Evolutionary conservation across 2,113 vertebrate species (phyloP).

Genomic region (Dasypus novemcinctus): DNA sequence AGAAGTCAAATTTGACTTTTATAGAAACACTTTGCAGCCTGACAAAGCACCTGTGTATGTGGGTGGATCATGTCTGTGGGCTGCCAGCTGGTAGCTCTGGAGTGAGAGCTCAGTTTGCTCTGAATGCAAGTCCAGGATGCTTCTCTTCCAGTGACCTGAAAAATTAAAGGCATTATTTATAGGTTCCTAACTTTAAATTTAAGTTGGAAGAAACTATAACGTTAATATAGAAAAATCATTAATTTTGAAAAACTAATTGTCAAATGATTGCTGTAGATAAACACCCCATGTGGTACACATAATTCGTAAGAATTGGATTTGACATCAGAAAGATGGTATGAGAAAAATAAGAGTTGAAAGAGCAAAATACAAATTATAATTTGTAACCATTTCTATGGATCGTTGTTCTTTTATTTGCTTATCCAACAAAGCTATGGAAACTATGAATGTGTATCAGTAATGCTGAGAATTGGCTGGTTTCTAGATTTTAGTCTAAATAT

Average conservation of each 20-base stretch:
- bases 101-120: neutral
- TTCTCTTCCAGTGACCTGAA: neutral
- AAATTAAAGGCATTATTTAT: constrained; percentile 5
- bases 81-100: neutral
- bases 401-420: neutral
- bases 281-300: neutral
- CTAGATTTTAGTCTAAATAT: neutral
- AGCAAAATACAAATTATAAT: neutral
- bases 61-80: neutral
- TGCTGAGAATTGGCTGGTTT: neutral
- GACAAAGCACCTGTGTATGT: neutral
- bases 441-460: neutral
- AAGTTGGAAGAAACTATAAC: neutral
- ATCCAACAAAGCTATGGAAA: neutral
- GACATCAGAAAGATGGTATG: neutral
- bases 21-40: neutral
- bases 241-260: neutral
- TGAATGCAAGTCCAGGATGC: neutral
- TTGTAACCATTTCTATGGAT: neutral
- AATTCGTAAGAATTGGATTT: neutral
- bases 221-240: constrained; percentile 20
- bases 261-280: constrained; percentile 33
- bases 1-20: neutral
- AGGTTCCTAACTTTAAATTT: neutral
- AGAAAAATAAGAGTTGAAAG: neutral